Evolutionary conservation across 2,888 invertebrate genomes (phyloP).

Genomic region (Spodoptera picta): DNA sequence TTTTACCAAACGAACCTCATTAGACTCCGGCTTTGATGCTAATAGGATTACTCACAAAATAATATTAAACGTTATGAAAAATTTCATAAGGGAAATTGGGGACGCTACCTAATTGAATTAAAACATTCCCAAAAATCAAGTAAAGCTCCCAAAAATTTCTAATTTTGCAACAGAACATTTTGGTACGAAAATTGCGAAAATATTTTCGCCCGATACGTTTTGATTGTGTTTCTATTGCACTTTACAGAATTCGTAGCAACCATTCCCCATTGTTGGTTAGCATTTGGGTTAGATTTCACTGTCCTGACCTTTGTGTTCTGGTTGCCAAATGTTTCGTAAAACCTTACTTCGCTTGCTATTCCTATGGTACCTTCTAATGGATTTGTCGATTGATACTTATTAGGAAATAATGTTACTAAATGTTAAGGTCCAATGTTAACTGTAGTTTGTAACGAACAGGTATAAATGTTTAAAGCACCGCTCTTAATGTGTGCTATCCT

Average conservation of each 20-base stretch:
- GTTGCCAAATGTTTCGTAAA: conserved; percentile 74
- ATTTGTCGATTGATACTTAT: conserved; percentile 63
- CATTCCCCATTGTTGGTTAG: conserved; percentile 53
- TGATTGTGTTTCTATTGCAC: conserved; percentile 38
- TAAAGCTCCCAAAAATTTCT: not conserved
- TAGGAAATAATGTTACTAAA: conserved; percentile 53
- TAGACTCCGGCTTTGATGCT: not conserved
- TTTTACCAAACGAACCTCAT: not conserved
- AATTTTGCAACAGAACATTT: not conserved
- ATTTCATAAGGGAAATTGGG: not conserved
- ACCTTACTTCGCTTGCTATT: conserved; percentile 64
- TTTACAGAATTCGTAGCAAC: conserved; percentile 37
- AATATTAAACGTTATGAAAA: not conserved
- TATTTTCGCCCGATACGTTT: conserved; percentile 17
- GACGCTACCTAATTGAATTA: too few species aligned
- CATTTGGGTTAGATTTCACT: conserved; percentile 66
- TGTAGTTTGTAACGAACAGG: conserved; percentile 19
- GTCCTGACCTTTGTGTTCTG: conserved; percentile 72
- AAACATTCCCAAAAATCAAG: not conserved
- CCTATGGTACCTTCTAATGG: conserved; percentile 62
- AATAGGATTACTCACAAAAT: not conserved
- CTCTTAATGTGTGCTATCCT: conserved; percentile 33
- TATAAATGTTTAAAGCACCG: conserved; percentile 18
- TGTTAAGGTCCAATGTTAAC: conserved; percentile 28
- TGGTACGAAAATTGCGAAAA: not conserved